Conservation (phyloP, 1,140 invertebrate genomes). For the Planococcus citri region DNA sequence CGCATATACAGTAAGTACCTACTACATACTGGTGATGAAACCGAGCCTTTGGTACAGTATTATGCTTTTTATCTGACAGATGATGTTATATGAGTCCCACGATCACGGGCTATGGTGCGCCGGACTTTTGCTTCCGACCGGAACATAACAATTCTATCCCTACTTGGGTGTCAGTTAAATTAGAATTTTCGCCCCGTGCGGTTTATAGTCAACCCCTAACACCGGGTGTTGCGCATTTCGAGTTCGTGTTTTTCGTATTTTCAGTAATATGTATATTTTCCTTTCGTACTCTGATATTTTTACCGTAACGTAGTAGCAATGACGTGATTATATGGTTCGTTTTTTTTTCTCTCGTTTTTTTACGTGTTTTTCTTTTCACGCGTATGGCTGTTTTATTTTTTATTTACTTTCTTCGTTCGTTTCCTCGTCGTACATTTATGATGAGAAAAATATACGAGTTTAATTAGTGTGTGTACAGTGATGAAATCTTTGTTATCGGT, state of each 20-base stretch:
- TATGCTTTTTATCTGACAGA: neutral
- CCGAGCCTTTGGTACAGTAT: neutral
- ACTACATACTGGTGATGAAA: neutral
- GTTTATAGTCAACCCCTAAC: slow-evolving; percentile 6
- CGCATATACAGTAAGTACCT: too few species aligned
- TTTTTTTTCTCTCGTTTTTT: neutral
- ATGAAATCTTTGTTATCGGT: neutral
- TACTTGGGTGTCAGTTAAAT: slow-evolving; percentile 12
- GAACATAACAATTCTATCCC: slow-evolving; percentile 14
- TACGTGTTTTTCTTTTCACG: too few species aligned
- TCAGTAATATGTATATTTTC: neutral
- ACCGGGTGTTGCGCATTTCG: neutral
- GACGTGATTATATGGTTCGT: neutral
- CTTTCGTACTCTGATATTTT: neutral
- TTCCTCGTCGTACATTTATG: neutral
- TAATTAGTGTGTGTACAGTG: neutral
- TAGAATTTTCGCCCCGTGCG: slow-evolving; percentile 11
- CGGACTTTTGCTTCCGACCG: slow-evolving; percentile 19
- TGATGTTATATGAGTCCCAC: neutral
- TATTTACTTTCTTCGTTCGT: too few species aligned
- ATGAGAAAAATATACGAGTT: too few species aligned
- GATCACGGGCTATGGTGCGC: neutral
- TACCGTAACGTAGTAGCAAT: neutral
- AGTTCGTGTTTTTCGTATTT: neutral
- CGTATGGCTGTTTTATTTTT: too few species aligned